Conservation (phyloP, 2,888 invertebrate species). For the Phanerotoma sp. region DNA sequence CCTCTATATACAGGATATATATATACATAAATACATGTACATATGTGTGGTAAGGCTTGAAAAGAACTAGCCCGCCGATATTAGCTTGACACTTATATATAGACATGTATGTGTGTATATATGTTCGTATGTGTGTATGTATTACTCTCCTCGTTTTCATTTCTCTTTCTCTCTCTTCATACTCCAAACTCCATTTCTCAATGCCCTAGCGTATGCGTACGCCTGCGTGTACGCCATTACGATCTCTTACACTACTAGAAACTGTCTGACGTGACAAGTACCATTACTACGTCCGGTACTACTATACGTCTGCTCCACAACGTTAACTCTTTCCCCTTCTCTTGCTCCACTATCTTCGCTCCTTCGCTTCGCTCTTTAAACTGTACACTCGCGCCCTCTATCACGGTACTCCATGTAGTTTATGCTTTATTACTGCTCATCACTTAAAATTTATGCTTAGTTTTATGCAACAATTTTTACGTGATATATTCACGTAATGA, state of each 20-base stretch:
- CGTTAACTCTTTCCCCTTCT: neutral
- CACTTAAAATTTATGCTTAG: too few relatives aligned
- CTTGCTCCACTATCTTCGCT: conserved; percentile 8
- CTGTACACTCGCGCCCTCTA: too few relatives aligned
- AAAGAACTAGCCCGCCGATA: conserved; percentile 5
- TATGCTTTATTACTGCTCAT: too few relatives aligned
- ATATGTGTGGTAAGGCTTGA: conserved; percentile 9
- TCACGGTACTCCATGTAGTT: too few relatives aligned
- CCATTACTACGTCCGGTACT: conserved; percentile 36
- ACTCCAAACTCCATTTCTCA: conserved; percentile 21
- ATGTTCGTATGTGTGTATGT: too few relatives aligned
- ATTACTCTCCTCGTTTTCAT: too few relatives aligned
- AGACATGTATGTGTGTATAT: too few relatives aligned
- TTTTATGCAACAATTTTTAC: too few relatives aligned
- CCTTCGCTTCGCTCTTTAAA: too few relatives aligned
- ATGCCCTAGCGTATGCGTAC: conserved; percentile 42
- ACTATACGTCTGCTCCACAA: conserved; percentile 24
- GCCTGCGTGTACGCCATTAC: conserved; percentile 48
- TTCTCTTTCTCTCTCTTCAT: too few relatives aligned
- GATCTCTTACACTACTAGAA: conserved; percentile 39
- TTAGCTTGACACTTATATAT: conserved; percentile 26
- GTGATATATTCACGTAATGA: too few relatives aligned
- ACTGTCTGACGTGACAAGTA: conserved; percentile 25
- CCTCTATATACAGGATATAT: too few relatives aligned
- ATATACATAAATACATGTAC: conserved; percentile 48